Evolutionary conservation across 2,797 vertebrate species (phyloP).

Genomic region (Momotus momota): DNA sequence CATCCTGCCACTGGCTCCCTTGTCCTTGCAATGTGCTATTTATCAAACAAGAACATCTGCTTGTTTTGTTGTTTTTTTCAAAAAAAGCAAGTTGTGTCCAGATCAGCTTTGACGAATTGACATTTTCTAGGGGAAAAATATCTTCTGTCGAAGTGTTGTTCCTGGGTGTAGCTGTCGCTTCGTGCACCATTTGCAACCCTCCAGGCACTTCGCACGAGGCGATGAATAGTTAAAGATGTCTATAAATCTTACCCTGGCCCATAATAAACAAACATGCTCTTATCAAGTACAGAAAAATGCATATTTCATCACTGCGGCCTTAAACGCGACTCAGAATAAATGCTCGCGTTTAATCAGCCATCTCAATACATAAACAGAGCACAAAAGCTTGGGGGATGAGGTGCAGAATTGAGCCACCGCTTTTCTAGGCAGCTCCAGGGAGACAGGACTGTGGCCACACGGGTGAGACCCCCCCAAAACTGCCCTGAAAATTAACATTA

Average conservation of each 20-base stretch:
- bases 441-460: not conserved
- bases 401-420: not conserved
- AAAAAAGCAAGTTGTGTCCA: not conserved
- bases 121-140: conserved; percentile 31
- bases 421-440: not conserved
- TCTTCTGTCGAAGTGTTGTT: not conserved
- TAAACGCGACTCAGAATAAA: not conserved
- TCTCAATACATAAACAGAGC: not conserved
- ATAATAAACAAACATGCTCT: conserved; percentile 57
- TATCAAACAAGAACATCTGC: conserved; percentile 43
- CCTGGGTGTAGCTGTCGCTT: not conserved
- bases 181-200: conserved; percentile 46
- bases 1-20: not conserved
- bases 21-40: not conserved
- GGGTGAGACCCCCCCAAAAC: not conserved
- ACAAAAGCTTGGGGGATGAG: not conserved
- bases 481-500: not conserved
- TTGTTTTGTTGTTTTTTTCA: too few species aligned
- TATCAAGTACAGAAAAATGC: conserved; percentile 56
- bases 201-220: not conserved
- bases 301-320: conserved; percentile 58
- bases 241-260: conserved; percentile 55
- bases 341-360: conserved; percentile 43
- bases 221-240: conserved; percentile 50
- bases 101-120: conserved; percentile 21